Evolutionary conservation across 2,113 vertebrate genomes (phyloP).

Genomic region (Mustela nigripes): DNA sequence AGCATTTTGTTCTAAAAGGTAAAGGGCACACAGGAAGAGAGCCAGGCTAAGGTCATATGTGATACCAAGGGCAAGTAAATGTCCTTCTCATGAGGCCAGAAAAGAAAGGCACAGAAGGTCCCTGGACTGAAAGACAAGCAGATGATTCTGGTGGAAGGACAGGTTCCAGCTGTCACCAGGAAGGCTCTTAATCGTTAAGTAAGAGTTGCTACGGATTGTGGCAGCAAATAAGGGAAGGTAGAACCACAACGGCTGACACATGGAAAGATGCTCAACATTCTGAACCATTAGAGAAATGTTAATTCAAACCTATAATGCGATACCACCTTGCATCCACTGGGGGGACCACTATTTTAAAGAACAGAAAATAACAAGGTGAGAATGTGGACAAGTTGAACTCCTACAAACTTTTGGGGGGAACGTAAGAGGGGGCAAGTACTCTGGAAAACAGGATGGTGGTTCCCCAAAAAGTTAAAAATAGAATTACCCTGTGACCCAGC

Average conservation of each 20-base stretch:
- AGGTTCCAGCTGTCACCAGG: neutral
- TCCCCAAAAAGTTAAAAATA: neutral
- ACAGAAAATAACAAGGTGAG: neutral
- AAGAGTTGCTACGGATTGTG: neutral
- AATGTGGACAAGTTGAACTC: neutral
- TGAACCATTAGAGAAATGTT: neutral
- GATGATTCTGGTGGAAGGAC: neutral
- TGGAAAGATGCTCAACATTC: neutral
- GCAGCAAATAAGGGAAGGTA: neutral
- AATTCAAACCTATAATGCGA: neutral
- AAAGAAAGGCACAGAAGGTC: neutral
- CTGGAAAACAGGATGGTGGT: neutral
- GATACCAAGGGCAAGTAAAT: neutral
- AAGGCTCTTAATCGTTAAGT: neutral
- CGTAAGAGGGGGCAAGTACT: neutral
- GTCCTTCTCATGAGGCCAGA: neutral
- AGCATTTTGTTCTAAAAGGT: neutral
- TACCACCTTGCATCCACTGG: neutral
- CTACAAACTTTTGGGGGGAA: neutral
- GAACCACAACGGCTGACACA: neutral
- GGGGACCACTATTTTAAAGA: neutral
- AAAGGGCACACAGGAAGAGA: neutral
- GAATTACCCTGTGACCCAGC: neutral
- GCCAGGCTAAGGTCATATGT: neutral
- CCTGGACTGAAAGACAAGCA: neutral